phyloP scores from a whole-genome alignment of 2,888 invertebrate species.

The Clanis bilineata region DNA sequence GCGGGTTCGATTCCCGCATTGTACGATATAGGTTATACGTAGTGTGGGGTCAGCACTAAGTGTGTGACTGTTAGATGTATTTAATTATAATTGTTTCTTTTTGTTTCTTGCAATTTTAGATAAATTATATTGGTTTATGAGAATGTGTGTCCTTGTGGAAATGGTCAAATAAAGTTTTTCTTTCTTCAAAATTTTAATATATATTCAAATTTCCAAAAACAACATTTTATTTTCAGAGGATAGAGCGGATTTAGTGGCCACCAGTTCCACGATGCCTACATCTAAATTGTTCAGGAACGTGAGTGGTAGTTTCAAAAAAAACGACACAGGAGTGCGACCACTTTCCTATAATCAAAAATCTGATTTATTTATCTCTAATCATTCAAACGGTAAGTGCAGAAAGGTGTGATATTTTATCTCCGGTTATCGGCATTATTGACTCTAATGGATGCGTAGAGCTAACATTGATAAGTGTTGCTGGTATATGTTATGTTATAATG shows the following conservation, averaged over 20 bases:
- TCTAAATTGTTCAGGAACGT: constrained; percentile 55
- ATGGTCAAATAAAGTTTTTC: too few relatives aligned
- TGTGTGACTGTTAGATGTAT: too few relatives aligned
- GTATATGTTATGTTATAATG: not conserved
- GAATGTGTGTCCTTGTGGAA: too few relatives aligned
- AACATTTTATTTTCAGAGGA: constrained; percentile 52
- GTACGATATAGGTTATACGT: too few relatives aligned
- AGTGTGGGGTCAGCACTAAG: too few relatives aligned
- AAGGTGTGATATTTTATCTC: not conserved
- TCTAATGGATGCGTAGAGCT: not conserved
- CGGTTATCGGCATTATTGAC: not conserved
- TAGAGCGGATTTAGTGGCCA: constrained; percentile 51
- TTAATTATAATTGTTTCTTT: too few relatives aligned
- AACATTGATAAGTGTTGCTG: not conserved
- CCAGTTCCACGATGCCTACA: constrained; percentile 25
- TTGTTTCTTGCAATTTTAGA: too few relatives aligned
- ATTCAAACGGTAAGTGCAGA: constrained; percentile 27
- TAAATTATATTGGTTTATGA: too few relatives aligned
- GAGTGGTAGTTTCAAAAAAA: constrained; percentile 37
- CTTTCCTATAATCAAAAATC: constrained; percentile 57
- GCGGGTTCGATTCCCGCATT: too few relatives aligned
- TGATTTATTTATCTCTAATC: constrained; percentile 28
- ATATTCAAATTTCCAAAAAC: too few relatives aligned
- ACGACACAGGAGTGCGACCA: constrained; percentile 45
- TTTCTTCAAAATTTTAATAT: too few relatives aligned